phyloP scores from a whole-genome alignment of 2,888 invertebrate genomes.

The Conops quadrifasciatus region DNA sequence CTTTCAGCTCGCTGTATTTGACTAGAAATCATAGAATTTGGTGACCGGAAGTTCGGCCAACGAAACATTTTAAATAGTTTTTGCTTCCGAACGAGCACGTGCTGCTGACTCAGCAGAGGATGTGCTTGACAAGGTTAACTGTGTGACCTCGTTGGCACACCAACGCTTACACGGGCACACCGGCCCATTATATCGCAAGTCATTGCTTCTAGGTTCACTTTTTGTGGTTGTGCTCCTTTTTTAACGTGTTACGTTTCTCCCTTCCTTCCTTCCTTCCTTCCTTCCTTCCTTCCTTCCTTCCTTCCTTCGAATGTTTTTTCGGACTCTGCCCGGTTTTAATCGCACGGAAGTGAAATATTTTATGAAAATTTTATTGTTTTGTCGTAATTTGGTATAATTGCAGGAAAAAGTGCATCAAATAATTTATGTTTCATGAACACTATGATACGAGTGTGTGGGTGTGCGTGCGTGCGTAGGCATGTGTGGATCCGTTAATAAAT shows the following conservation, averaged over 20 bases:
- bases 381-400: conserved; percentile 39
- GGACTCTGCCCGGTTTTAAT: conserved; percentile 27
- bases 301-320: too few species aligned
- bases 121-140: conserved; percentile 37
- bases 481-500: too few species aligned
- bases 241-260: conserved; percentile 28
- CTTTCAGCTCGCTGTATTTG: conserved; percentile 2
- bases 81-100: background rate
- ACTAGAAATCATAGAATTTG: conserved; percentile 19
- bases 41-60: conserved; percentile 19
- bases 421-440: conserved; percentile 38
- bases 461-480: too few species aligned
- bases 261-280: background rate
- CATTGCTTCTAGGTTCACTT: conserved; percentile 13
- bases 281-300: too few species aligned
- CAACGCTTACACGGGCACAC: background rate
- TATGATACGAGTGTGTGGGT: conserved; percentile 17
- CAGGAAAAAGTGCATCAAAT: conserved; percentile 38
- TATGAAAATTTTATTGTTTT: conserved; percentile 40
- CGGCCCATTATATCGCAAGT: background rate
- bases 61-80: conserved; percentile 22
- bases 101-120: conserved; percentile 27
- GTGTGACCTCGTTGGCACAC: conserved; percentile 7
- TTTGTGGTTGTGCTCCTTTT: too few species aligned
- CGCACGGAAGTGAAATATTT: conserved; percentile 40